These are phyloP conservation scores for Tupaia chinensis DNA, from an alignment of 2,113 vertebrate species.

Conservation along the genomic window DNA sequence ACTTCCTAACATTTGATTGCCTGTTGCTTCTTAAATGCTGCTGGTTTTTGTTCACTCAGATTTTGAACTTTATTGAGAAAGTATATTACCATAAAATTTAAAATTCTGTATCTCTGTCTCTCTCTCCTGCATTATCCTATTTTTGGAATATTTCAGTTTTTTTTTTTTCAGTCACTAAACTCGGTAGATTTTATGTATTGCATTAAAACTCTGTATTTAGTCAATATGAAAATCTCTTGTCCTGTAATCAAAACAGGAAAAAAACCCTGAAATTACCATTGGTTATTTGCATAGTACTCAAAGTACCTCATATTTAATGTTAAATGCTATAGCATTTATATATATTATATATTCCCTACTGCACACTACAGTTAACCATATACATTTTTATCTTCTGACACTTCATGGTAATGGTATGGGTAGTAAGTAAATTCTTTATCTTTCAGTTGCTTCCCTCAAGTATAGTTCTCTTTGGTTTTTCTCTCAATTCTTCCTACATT, in stretches of 20 bases:
- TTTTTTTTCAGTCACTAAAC: not conserved
- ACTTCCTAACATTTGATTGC: not conserved
- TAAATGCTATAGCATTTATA: not conserved
- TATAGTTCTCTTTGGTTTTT: not conserved
- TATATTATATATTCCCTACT: not conserved
- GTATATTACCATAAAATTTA: not conserved
- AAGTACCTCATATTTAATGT: not conserved
- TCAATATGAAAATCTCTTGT: not conserved
- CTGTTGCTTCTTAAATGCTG: not conserved
- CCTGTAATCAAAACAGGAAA: not conserved
- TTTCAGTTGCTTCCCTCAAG: not conserved
- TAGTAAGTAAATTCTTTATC: not conserved
- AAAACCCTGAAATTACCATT: not conserved
- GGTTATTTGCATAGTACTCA: not conserved
- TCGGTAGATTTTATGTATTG: not conserved
- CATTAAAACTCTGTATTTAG: not conserved
- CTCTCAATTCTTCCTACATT: not conserved
- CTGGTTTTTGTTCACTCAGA: not conserved
- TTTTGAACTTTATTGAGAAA: conserved; percentile 27
- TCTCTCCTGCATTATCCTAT: not conserved
- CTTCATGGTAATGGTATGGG: not conserved
- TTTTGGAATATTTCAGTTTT: not conserved
- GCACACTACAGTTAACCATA: not conserved
- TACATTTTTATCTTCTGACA: not conserved
- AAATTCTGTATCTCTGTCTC: not conserved